Conservation (phyloP, 2,888 invertebrate species). For the Pelosia muscerda region DNA sequence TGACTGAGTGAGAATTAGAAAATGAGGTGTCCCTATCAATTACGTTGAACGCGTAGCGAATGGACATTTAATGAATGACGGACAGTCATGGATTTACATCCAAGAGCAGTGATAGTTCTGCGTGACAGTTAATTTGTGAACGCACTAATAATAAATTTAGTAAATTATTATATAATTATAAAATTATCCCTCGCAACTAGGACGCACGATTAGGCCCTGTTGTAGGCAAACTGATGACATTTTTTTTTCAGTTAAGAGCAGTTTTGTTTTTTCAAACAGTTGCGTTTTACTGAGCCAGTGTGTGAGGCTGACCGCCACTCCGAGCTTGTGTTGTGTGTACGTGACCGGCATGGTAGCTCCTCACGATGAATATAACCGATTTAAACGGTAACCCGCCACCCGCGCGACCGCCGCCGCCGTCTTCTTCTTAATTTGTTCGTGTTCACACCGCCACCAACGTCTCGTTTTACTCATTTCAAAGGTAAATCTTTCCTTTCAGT, state of each 20-base stretch:
- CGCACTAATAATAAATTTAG: too few species aligned
- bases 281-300: slow-evolving; percentile 28
- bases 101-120: too few species aligned
- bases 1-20: not conserved
- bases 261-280: not conserved
- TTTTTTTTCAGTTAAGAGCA: too few species aligned
- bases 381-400: slow-evolving; percentile 33
- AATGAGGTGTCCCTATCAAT: not conserved
- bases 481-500: slow-evolving; percentile 37
- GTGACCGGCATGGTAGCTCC: slow-evolving; percentile 57
- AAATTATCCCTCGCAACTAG: too few species aligned
- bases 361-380: slow-evolving; percentile 57
- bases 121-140: too few species aligned
- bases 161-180: too few species aligned
- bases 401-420: slow-evolving; percentile 33
- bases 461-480: slow-evolving; percentile 54
- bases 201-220: too few species aligned
- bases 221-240: too few species aligned
- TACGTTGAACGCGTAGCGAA: not conserved
- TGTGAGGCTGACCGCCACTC: slow-evolving; percentile 42
- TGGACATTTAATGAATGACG: too few species aligned
- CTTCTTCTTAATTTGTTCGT: slow-evolving; percentile 63
- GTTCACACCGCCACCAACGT: slow-evolving; percentile 48
- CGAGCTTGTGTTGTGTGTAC: slow-evolving; percentile 52
- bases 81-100: too few species aligned